Percentiles rank a stretch among this genome's conserved stretches.
These are phyloP conservation scores for Craseonycteris thonglongyai DNA, from an alignment of 2,113 vertebrate species.

Conservation along the genomic window DNA sequence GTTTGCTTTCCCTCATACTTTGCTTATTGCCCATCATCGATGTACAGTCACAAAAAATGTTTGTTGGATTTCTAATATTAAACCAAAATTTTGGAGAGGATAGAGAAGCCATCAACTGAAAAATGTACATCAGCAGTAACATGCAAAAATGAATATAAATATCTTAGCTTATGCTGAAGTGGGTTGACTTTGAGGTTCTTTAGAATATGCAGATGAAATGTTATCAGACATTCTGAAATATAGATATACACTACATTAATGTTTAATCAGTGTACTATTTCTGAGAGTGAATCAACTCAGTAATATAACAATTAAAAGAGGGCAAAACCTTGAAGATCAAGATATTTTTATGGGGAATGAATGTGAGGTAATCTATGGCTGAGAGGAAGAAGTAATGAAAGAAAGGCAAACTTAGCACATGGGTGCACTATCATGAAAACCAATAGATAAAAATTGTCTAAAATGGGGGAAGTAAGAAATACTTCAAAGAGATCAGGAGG, in stretches of 20 bases:
- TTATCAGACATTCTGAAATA: neutral
- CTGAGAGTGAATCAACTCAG: neutral
- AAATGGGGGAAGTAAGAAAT: neutral
- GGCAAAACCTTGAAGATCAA: neutral
- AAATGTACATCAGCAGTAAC: neutral
- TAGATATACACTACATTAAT: neutral
- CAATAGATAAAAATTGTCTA: neutral
- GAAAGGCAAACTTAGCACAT: neutral
- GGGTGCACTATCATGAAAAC: neutral
- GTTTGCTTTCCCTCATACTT: neutral
- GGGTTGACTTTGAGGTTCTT: neutral
- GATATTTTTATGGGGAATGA: neutral
- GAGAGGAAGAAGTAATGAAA: neutral
- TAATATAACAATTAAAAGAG: neutral
- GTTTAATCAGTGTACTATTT: neutral
- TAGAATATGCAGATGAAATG: neutral
- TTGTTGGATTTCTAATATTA: neutral
- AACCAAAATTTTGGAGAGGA: neutral
- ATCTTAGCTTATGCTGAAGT: neutral
- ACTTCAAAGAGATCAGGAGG: neutral
- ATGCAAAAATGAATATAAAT: neutral
- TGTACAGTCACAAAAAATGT: neutral
- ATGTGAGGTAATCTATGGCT: neutral
- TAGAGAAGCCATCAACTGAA: neutral
- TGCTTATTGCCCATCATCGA: neutral